Evolutionary conservation across 1,140 invertebrate genomes (phyloP).

Genomic region (Scaptomyza graminum): DNA sequence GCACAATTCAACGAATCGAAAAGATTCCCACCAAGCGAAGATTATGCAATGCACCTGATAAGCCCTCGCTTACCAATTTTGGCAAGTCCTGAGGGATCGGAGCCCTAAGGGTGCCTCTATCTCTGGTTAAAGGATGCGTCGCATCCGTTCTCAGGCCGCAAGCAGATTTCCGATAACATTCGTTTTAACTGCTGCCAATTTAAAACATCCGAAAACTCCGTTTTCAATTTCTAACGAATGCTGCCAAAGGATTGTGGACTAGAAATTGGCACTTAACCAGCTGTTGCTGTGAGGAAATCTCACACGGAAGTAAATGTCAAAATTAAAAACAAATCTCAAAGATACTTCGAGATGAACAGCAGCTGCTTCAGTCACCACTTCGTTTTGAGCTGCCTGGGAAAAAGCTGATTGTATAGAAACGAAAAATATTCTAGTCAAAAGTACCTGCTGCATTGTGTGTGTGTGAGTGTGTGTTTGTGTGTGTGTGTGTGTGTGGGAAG

Average conservation of each 20-base stretch:
- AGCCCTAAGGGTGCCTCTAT: constrained; percentile 18
- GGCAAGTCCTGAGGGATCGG: neutral
- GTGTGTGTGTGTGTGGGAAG: constrained; percentile 41
- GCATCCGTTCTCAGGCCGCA: constrained; percentile 40
- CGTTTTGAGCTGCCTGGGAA: constrained; percentile 26
- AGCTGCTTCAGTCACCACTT: constrained; percentile 19
- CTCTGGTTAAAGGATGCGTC: constrained; percentile 19
- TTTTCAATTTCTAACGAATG: constrained; percentile 35
- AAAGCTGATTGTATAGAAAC: constrained; percentile 1
- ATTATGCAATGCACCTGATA: constrained; percentile 47
- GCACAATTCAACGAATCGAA: neutral
- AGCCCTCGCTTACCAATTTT: constrained; percentile 18
- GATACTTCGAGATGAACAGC: constrained; percentile 11
- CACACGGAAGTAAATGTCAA: constrained; percentile 47
- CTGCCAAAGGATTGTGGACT: constrained; percentile 42
- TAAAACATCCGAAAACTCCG: neutral
- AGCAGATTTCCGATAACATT: constrained; percentile 30
- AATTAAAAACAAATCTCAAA: constrained; percentile 35
- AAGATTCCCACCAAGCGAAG: constrained; percentile 12
- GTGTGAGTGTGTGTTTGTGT: constrained; percentile 3
- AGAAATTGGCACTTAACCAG: constrained; percentile 35
- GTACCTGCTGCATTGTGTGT: constrained; percentile 32
- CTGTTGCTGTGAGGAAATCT: constrained; percentile 26
- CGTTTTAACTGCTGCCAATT: constrained; percentile 38
- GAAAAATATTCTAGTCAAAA: constrained; percentile 26